Evolutionary conservation across 2,113 vertebrate species (phyloP), one percentile per base, ranked within the genome.

Genomic region (Gobio gobio): DNA sequence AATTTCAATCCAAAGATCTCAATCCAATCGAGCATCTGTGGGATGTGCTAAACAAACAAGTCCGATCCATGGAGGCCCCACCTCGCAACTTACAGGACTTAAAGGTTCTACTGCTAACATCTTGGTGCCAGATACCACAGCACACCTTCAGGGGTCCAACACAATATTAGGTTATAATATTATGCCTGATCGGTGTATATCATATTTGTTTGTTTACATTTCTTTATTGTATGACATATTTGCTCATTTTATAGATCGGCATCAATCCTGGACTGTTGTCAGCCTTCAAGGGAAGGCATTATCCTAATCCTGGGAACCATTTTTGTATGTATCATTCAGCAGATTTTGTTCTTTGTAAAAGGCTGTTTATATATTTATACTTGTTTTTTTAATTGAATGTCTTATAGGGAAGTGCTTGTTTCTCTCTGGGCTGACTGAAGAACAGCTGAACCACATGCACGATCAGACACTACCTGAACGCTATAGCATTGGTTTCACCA

Each of bases 231-330:
- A 36, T 81, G n/a, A 10, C 20, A 16, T 16, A 43, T 16, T 14
- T 26, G 33, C 8, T 86, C 51, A 87, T 86, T 88, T 92, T 92
- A 77, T 92, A 99, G 98, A 97, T 99, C 91, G 98, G 98, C 88
- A 99, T 99, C 91, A 99, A 99, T 87, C 98, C 98, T 9, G 98
- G 98, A 90, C 94, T 99, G 51, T 92, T 99, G 95, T 98, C 98
- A 87, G 98, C 98, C 86, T 99, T 95, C 93, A 99, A 98, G 95
- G 98, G 98, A 84, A 97, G 97, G 90, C 98, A 99, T 93, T 99
- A 99, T 87, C 98, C 98, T 47, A 98, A 98, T 93, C 98, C 98
- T 90, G 98, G 98, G 91, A 99, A 99, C 91, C 98, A 99, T 91
- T 99, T 99, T 89, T 99, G 98, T 99, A 96, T 26, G 98, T 95